A percentile compares a stretch with the other conserved stretches of the same genome.
These are phyloP conservation scores for Karalla daura DNA, from an alignment of 2,797 vertebrate genomes.

Conservation along the genomic window DNA sequence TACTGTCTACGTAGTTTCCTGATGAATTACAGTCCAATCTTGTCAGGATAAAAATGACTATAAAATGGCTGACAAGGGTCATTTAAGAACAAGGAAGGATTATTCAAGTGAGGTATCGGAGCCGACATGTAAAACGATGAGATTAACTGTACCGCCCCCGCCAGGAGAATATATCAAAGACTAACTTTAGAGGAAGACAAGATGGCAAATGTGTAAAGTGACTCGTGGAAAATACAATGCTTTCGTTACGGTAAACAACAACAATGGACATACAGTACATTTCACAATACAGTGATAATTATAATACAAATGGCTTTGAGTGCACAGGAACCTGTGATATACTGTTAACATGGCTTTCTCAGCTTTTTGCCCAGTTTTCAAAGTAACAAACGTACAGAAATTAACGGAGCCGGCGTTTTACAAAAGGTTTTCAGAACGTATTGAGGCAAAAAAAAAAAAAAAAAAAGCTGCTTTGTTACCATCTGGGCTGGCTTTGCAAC, in stretches of 20 bases:
- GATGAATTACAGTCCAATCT: slow-evolving; percentile 67
- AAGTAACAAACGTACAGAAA: slow-evolving; percentile 60
- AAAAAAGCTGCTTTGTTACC: background rate
- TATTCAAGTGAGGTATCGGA: slow-evolving; percentile 75
- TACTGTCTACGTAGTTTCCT: slow-evolving; percentile 72
- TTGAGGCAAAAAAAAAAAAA: slow-evolving; percentile 12
- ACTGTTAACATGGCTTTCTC: slow-evolving; percentile 74
- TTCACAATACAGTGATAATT: slow-evolving; percentile 65
- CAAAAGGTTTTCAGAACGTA: slow-evolving; percentile 16
- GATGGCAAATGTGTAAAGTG: slow-evolving; percentile 65
- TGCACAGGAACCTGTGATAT: slow-evolving; percentile 68
- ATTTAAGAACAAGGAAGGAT: slow-evolving; percentile 62
- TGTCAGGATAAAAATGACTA: slow-evolving; percentile 73
- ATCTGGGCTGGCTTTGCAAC: slow-evolving; percentile 29
- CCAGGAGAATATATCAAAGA: slow-evolving; percentile 47
- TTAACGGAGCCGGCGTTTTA: slow-evolving; percentile 24
- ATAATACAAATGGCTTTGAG: slow-evolving; percentile 78
- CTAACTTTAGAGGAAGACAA: slow-evolving; percentile 39
- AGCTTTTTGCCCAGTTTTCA: slow-evolving; percentile 59
- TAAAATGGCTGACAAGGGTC: slow-evolving; percentile 74
- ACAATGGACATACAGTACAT: slow-evolving; percentile 66
- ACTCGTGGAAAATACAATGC: slow-evolving; percentile 57
- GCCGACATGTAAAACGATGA: slow-evolving; percentile 61
- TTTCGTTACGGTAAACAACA: slow-evolving; percentile 67
- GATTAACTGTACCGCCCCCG: slow-evolving; percentile 27